These are phyloP conservation scores for Spinibarbus caldwelli DNA, from an alignment of 2,797 vertebrate genomes.

Conservation along the genomic window DNA sequence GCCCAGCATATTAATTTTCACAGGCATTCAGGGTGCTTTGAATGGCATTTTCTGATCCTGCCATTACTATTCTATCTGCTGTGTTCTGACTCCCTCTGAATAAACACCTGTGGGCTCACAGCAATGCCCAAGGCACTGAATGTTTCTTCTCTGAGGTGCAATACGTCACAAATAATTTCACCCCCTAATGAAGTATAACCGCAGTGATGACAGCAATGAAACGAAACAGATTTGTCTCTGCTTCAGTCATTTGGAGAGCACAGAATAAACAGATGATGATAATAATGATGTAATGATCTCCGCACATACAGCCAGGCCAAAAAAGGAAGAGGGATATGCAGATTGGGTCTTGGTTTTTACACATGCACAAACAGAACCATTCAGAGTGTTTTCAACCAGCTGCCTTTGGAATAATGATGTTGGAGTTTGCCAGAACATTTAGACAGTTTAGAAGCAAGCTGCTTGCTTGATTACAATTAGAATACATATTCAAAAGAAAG, in stretches of 20 bases:
- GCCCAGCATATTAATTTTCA: conserved; percentile 42
- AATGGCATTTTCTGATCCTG: conserved; percentile 39
- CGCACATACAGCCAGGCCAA: not conserved
- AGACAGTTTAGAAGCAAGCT: conserved; percentile 1
- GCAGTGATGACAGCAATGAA: conserved; percentile 19
- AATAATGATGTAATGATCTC: conserved; percentile 23
- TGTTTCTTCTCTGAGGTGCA: conserved; percentile 26
- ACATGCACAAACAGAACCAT: not conserved
- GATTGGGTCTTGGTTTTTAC: not conserved
- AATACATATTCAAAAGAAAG: conserved; percentile 16
- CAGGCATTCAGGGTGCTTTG: conserved; percentile 23
- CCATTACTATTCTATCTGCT: conserved; percentile 40
- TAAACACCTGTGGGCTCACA: conserved; percentile 42
- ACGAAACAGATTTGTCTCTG: conserved; percentile 31
- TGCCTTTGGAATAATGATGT: conserved; percentile 29
- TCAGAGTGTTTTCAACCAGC: not conserved
- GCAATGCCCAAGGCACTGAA: conserved; percentile 12
- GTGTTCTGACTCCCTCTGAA: conserved; percentile 14
- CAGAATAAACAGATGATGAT: conserved; percentile 33
- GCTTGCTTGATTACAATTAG: conserved; percentile 12
- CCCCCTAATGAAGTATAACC: conserved; percentile 35
- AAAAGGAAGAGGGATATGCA: conserved; percentile 2
- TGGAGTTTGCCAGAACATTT: conserved; percentile 14
- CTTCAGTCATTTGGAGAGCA: conserved; percentile 17
- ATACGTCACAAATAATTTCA: conserved; percentile 34